Percentiles rank a stretch among this genome's conserved stretches.
Evolutionary conservation across 2,888 invertebrate genomes (phyloP).

Genomic region (Pheosia tremula): DNA sequence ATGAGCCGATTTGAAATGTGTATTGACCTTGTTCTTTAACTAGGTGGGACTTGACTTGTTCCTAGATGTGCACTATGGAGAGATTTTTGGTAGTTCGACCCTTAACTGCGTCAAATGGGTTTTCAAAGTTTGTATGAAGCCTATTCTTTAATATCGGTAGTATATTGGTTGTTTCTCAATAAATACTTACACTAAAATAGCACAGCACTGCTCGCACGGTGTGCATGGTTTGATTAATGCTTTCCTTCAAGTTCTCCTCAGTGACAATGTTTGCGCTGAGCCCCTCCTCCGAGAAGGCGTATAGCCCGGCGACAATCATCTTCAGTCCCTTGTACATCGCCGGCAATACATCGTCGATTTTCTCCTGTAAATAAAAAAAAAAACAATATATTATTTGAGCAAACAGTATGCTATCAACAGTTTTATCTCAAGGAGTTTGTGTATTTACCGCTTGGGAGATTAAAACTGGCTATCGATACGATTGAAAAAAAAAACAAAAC

Average conservation of each 20-base stretch:
- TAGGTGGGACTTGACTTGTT: too few species aligned
- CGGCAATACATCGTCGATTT: conserved; percentile 74
- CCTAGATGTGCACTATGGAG: too few species aligned
- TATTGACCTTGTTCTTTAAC: too few species aligned
- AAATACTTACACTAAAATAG: conserved; percentile 85
- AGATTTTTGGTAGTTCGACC: too few species aligned
- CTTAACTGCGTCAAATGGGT: too few species aligned
- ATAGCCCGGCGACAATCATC: conserved; percentile 88
- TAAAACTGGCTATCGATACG: not conserved
- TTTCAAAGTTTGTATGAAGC: too few species aligned
- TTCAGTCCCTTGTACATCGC: conserved; percentile 88
- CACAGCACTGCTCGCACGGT: conserved; percentile 87
- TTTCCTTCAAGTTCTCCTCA: conserved; percentile 59
- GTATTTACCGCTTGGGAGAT: not conserved
- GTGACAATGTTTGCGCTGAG: conserved; percentile 61
- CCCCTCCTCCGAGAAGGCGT: conserved; percentile 87
- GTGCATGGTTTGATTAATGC: conserved; percentile 85
- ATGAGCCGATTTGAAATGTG: too few species aligned
- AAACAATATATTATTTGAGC: not conserved
- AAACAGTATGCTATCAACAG: conserved; percentile 2
- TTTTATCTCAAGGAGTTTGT: not conserved
- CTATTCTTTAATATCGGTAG: too few species aligned
- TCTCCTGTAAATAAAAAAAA: conserved; percentile 51
- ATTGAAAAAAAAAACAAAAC: too few species aligned
- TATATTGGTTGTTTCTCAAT: too few species aligned